phyloP scores from a whole-genome alignment of 2,888 invertebrate genomes.

The Heliconius ismenius region DNA sequence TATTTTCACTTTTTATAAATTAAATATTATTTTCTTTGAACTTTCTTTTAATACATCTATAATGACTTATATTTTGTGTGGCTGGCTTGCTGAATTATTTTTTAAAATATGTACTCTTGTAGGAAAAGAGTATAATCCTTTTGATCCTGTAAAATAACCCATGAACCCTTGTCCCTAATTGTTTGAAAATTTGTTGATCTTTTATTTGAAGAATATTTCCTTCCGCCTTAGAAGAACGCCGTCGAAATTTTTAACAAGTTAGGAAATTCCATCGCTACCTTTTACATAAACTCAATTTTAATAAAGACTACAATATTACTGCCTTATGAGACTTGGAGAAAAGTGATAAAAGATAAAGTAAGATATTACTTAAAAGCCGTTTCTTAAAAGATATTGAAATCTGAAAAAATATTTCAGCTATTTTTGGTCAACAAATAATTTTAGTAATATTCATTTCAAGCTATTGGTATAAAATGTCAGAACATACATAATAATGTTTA shows the following conservation, averaged over 20 bases:
- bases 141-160: neutral
- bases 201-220: neutral
- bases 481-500: neutral
- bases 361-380: conserved; percentile 28
- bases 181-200: neutral
- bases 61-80: neutral
- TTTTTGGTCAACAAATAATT: too few species aligned
- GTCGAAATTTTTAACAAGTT: neutral
- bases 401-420: neutral
- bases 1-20: neutral
- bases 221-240: neutral
- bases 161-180: neutral
- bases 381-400: conserved; percentile 11
- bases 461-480: too few species aligned
- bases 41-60: neutral
- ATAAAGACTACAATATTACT: conserved; percentile 7
- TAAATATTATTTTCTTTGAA: neutral
- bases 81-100: neutral
- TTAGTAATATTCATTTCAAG: too few species aligned
- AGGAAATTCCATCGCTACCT: neutral
- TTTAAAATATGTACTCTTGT: neutral
- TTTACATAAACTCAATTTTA: conserved; percentile 14
- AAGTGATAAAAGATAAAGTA: conserved; percentile 29
- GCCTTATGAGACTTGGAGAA: conserved; percentile 10
- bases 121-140: neutral